Percentiles rank a stretch among this genome's conserved stretches.
phyloP scores from a whole-genome alignment of 1,140 invertebrate genomes.

The Monochamus saltuarius region DNA sequence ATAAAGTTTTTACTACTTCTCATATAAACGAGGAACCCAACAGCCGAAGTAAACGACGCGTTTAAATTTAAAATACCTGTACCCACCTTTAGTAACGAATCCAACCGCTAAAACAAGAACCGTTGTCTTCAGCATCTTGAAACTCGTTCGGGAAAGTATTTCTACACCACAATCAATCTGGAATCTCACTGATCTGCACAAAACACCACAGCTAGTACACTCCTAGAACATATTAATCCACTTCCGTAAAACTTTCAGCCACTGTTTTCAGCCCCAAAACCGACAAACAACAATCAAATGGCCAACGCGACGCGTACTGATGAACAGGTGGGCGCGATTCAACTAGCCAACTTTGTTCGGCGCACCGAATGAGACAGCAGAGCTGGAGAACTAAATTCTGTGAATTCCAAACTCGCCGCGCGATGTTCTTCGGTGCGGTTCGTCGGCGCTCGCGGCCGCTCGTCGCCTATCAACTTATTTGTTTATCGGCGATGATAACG shows the following conservation, averaged over 20 bases:
- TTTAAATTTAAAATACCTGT: background rate
- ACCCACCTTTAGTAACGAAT: conserved; percentile 10
- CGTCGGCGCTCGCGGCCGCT: background rate
- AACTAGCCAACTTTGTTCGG: conserved; percentile 8
- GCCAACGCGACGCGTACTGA: conserved; percentile 2
- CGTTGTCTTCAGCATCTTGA: conserved; percentile 10
- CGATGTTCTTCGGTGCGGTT: background rate
- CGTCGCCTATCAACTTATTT: background rate
- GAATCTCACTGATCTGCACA: background rate
- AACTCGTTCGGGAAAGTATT: conserved; percentile 16
- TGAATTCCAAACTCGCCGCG: conserved; percentile 8
- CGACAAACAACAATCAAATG: conserved; percentile 6
- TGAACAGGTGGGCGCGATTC: conserved; percentile 17
- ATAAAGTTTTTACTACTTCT: too few relatives aligned
- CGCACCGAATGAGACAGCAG: background rate
- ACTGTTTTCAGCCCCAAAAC: background rate
- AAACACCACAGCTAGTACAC: background rate
- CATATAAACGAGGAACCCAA: too few relatives aligned
- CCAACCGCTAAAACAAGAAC: conserved; percentile 3
- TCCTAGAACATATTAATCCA: background rate
- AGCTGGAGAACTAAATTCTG: background rate
- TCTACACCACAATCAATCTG: background rate
- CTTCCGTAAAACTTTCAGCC: background rate
- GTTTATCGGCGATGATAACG: too few relatives aligned
- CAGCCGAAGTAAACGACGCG: too few relatives aligned